Evolutionary conservation across 2,113 vertebrate species (phyloP), one percentile per base, ranked within the genome.

Genomic region (Vulpes vulpes): DNA sequence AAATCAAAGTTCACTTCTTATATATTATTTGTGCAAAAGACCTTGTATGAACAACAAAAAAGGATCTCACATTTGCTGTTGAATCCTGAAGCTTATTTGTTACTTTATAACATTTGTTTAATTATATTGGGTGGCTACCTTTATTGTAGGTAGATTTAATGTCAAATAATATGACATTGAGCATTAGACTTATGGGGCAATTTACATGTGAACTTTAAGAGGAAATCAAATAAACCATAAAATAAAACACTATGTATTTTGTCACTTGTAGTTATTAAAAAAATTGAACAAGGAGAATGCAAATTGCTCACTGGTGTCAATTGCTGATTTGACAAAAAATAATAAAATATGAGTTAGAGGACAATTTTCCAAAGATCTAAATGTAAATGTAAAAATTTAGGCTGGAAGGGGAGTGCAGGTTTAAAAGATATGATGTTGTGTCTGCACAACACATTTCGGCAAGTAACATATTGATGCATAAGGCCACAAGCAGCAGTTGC

Each of bases 141-240:
- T 97, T 90, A 86, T 43, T 35, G 0, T 67, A 87, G 11, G n/a
- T 60, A 80, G 86, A 83, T 64, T 94, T 96, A 93, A 82, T 95
- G 64, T 91, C 51, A 96, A 82, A 73, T 27, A 89, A 95, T 95
- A 92, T 80, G 79, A 97, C 14, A 91, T 23, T 64, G 62, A 57
- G 38, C 8, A 17, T 98, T 93, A 98, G 97, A 98, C 98, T 98
- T 94, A 98, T 81, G 73, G 53, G 67, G 11, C 62, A 94, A 96
- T 98, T 98, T 97, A 97, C 20, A 95, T 78, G 51, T 96, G 67
- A 98, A 82, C 76, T 92, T 95, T 95, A 95, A 97, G n/a, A 96
- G 43, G 51, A 53, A 38, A 87, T 84, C 20, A 80, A 95, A 94
- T 73, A 93, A 96, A 30, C 5, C 25, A 96, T 80, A 96, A 94